Base-by-base conservation (phyloP, 2,113 vertebrate species). In the Acrocephalus arundinaceus region DNA sequence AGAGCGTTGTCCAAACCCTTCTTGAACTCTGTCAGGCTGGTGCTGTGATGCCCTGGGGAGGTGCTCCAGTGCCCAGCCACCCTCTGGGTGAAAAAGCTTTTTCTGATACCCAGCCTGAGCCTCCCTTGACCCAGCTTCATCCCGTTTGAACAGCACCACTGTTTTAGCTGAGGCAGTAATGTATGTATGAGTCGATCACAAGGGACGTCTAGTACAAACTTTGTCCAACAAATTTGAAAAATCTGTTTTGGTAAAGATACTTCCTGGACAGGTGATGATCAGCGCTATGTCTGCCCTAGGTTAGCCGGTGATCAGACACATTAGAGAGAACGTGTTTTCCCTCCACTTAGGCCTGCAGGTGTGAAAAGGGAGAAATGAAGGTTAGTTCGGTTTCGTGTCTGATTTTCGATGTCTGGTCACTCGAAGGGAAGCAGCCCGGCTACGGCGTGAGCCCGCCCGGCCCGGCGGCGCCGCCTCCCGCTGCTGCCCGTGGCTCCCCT, bases 241-340 rank as follows among this genome's bases (percentile, higher is more conserved):
- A 17, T 5, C 8, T 10, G 4, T 24, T 45, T 51, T 7, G 23
- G 28, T 37, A 13, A 31, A 28, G 39, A 7, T 1, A 18, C 15
- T 5, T 25, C 0, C 8, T 0, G 33, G 30, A 5, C 0, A 4
- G 37, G 35, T 0, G 12, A 2, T 0, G 8, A 1, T 43, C 15
- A 3, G 11, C 14, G 15, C 62, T 48, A 11, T 8, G 3, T 7
- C 31, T 41, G 62, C 89, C 22, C 55, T 1, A 8, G 20, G 20
- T 9, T 28, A n/a, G 77, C 33, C 5, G 3, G 2, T 1, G 23
- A 12, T 31, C 2, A 2, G 23, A 5, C 19, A 2, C 19, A 2
- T 7, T 0, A 6, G 2, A 13, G 28, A 27, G 48, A 57, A 12
- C 0, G 10, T 4, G 17, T 9, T 41, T 51, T 39, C 33, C 41